Evolutionary conservation across 2,113 vertebrate genomes (phyloP).

Genomic region (Lycocorax pyrrhopterus): DNA sequence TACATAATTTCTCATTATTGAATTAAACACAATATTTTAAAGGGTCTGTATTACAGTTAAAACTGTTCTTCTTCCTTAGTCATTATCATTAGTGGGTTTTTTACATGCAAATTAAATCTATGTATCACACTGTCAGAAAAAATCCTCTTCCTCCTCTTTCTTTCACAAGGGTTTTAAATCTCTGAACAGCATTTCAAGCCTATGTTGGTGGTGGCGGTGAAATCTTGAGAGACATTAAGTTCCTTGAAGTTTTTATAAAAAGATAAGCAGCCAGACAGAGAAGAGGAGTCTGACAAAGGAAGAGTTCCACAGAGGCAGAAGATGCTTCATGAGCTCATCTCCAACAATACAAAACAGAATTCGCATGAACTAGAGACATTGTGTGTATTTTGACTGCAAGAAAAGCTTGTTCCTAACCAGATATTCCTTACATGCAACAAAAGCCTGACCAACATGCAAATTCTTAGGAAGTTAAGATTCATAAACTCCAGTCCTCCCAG

Average conservation of each 20-base stretch:
- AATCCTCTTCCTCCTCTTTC: background rate
- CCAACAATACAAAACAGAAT: background rate
- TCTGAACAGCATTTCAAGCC: background rate
- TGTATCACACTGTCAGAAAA: background rate
- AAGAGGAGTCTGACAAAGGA: background rate
- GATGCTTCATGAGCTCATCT: background rate
- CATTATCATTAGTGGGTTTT: background rate
- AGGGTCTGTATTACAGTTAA: background rate
- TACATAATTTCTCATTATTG: background rate
- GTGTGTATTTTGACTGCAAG: background rate
- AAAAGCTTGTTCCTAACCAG: background rate
- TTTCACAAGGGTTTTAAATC: background rate
- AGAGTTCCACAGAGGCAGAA: background rate
- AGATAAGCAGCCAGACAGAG: background rate
- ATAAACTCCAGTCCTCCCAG: background rate
- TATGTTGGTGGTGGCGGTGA: background rate
- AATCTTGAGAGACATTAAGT: background rate
- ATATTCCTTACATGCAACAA: background rate
- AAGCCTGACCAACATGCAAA: background rate
- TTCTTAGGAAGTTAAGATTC: background rate
- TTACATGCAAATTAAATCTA: background rate
- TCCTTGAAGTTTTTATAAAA: background rate
- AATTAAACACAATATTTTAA: background rate
- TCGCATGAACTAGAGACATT: background rate
- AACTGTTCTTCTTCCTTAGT: background rate